These are phyloP conservation scores for Trichechus manatus DNA, from an alignment of 2,113 vertebrate species.

Conservation along the genomic window DNA sequence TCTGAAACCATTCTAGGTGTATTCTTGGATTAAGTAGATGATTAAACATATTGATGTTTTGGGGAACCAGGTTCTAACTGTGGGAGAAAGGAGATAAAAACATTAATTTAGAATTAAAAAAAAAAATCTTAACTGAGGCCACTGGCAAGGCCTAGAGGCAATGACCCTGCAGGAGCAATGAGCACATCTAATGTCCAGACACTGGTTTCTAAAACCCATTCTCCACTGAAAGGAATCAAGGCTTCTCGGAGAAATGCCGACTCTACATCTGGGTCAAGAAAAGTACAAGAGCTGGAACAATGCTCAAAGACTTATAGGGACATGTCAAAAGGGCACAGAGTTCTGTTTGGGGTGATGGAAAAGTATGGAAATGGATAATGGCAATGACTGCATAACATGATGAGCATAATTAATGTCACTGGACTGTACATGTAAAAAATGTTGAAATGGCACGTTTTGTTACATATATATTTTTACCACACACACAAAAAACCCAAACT, in stretches of 20 bases:
- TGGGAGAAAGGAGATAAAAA: slow-evolving; percentile 12
- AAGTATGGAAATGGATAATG: too few relatives aligned
- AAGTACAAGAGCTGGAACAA: background rate
- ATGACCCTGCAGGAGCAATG: too few relatives aligned
- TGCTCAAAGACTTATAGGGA: background rate
- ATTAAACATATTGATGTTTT: background rate
- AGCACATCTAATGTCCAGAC: background rate
- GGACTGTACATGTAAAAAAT: too few relatives aligned
- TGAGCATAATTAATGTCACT: too few relatives aligned
- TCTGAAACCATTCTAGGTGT: background rate
- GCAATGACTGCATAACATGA: too few relatives aligned
- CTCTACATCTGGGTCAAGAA: background rate
- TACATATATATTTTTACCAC: too few relatives aligned
- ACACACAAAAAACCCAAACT: background rate
- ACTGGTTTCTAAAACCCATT: background rate
- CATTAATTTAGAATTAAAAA: slow-evolving; percentile 9
- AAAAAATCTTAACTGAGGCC: background rate
- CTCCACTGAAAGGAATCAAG: background rate
- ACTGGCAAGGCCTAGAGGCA: background rate
- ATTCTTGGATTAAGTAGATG: background rate
- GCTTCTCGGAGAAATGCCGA: background rate
- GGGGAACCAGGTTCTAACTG: background rate
- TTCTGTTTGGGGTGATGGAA: too few relatives aligned
- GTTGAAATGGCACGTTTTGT: too few relatives aligned
- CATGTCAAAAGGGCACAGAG: background rate